Base-by-base conservation (phyloP, 2,888 invertebrate species). In the Cenopis cana region DNA sequence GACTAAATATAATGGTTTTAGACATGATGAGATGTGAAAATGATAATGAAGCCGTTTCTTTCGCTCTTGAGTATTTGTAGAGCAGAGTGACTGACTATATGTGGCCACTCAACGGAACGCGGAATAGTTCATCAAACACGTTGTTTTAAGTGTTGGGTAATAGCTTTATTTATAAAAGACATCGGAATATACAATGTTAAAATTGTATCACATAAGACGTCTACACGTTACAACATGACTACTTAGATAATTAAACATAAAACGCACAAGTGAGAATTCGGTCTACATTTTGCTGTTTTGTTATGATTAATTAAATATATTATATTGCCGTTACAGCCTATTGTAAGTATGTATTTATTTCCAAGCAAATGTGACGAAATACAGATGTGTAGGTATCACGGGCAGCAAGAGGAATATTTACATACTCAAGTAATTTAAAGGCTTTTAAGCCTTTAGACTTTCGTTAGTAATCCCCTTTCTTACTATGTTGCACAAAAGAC, bases 91-190 rank as follows among this genome's bases (percentile, higher is more conserved):
- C 18, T 8, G 8, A 18, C 38, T 24, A 10, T 14, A 38, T 8
- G 14, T 24, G 36, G 41, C 41, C 38, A 52, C 54, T 36, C 38
- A 41, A 29, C 33, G 62, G 71, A 73, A 73, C 71, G 64, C 73
- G 68, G 71, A 71, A 68, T 64, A n/a, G 59, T 71, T 73, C 61
- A 68, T 71, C 71, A 68, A 73, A 65, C 59, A 50, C 61, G 54
- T 20, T 56, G 56, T 70, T 69, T 70, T 73, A 60, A 70, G 52
- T 67, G 62, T 70, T 73, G 46, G 50, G 46, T 61, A 70, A 68
- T 70, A 65, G 73, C 18, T 20, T 68, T 73, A 71, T 71, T 60
- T 60, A 62, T 68, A 67, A 54, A 60, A 55, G 38, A 49, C 64
- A 64, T 56, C 50, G 59, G 65, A 59, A 55, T 50, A 41, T 64